phyloP scores from a whole-genome alignment of 1,140 invertebrate genomes.

The Pachypsylla venusta region DNA sequence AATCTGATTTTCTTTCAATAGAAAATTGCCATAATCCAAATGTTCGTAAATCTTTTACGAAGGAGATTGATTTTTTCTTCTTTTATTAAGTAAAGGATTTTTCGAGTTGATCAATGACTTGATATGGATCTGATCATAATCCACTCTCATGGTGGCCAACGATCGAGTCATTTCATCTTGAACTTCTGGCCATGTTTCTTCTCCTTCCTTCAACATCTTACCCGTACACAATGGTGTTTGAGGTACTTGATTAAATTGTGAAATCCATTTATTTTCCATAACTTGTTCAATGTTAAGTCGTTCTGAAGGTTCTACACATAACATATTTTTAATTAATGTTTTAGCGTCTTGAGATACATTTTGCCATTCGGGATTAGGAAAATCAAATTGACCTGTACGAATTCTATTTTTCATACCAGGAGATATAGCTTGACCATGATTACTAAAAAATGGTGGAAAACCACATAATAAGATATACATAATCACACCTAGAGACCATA shows the following conservation, averaged over 20 bases:
- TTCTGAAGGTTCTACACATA: constrained; percentile 82
- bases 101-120: constrained; percentile 81
- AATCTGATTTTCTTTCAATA: no score
- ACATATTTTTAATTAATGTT: constrained; percentile 82
- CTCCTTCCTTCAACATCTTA: constrained; percentile 70
- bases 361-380: constrained; percentile 91
- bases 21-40: no score
- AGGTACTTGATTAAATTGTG: constrained; percentile 75
- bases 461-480: constrained; percentile 99
- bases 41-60: not conserved
- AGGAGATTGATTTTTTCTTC: constrained; percentile 40
- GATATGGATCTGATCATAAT: constrained; percentile 78
- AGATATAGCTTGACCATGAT: constrained; percentile 90
- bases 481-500: constrained; percentile 95
- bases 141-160: constrained; percentile 89
- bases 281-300: constrained; percentile 82
- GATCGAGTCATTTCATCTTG: constrained; percentile 98
- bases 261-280: constrained; percentile 78
- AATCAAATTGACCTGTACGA: constrained; percentile 88
- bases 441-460: constrained; percentile 96
- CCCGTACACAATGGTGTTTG: constrained; percentile 85
- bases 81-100: constrained; percentile 77
- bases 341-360: constrained; percentile 88
- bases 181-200: constrained; percentile 87
- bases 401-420: constrained; percentile 99